Conservation (phyloP, 2,113 vertebrate genomes). For the Eudorcas thomsonii region DNA sequence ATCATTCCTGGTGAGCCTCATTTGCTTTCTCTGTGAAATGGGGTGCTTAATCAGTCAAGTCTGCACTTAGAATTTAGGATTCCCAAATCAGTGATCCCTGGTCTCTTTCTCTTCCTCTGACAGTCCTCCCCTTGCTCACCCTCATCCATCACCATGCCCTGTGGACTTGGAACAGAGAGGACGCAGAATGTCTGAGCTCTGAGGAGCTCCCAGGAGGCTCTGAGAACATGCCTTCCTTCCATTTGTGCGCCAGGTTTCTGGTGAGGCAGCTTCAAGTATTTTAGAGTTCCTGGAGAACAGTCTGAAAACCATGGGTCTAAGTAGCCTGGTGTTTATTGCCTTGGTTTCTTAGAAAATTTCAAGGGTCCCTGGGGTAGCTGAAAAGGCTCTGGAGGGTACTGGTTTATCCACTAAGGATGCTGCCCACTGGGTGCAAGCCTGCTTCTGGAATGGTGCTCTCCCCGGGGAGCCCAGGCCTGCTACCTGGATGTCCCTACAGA, state of each 20-base stretch:
- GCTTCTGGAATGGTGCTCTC: neutral
- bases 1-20: neutral
- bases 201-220: neutral
- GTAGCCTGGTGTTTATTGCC: neutral
- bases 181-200: neutral
- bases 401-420: neutral
- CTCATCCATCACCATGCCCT: accelerated
- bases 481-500: neutral
- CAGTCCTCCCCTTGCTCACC: neutral
- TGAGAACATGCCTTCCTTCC: neutral
- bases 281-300: neutral
- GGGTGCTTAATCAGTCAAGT: neutral
- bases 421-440: neutral
- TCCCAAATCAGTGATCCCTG: neutral
- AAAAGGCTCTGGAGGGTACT: neutral
- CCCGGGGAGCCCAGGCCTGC: neutral
- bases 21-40: neutral
- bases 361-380: neutral
- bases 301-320: neutral
- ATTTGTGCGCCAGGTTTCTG: neutral
- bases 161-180: neutral
- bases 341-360: neutral
- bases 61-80: neutral
- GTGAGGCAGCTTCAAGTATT: neutral
- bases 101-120: neutral